Evolutionary conservation across 2,888 invertebrate genomes (phyloP).

Genomic region (Hirtodrosophila trivittata): DNA sequence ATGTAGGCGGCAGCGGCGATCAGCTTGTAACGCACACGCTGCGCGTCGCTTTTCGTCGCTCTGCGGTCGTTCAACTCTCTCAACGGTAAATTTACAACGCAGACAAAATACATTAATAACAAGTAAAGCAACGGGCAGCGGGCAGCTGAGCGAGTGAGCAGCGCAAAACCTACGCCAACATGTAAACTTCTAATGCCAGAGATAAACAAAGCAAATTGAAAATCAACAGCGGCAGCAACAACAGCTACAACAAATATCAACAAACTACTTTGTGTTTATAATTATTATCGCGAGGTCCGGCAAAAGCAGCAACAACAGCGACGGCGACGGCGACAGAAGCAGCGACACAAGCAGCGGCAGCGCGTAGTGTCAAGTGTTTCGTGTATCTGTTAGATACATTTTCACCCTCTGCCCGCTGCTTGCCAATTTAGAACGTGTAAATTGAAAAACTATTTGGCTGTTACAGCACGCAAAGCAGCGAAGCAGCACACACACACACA

Average conservation of each 20-base stretch:
- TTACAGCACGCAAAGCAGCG: constrained; percentile 54
- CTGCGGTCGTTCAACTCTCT: constrained; percentile 67
- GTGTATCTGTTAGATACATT: constrained; percentile 69
- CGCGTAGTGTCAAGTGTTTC: constrained; percentile 50
- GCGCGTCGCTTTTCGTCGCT: constrained; percentile 27
- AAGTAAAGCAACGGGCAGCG: neutral
- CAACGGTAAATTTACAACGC: constrained; percentile 76
- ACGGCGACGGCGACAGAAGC: constrained; percentile 19
- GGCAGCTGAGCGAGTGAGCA: neutral
- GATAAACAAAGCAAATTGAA: constrained; percentile 70
- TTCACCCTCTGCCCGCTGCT: constrained; percentile 5
- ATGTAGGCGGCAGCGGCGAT: constrained; percentile 59
- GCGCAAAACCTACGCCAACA: constrained; percentile 75
- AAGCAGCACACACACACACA: too few species aligned
- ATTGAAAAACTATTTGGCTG: constrained; percentile 75
- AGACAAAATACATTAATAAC: constrained; percentile 14
- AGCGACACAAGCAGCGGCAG: constrained; percentile 22
- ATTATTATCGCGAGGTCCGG: constrained; percentile 66
- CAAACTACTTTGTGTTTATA: constrained; percentile 78
- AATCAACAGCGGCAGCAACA: constrained; percentile 53
- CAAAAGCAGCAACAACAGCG: constrained; percentile 22
- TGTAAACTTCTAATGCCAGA: constrained; percentile 80
- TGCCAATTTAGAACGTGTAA: constrained; percentile 78
- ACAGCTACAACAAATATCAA: constrained; percentile 68
- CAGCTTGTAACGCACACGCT: constrained; percentile 53